Base-by-base conservation (phyloP, 1,140 invertebrate genomes). In the Pseudomyrmex cubaensis region DNA sequence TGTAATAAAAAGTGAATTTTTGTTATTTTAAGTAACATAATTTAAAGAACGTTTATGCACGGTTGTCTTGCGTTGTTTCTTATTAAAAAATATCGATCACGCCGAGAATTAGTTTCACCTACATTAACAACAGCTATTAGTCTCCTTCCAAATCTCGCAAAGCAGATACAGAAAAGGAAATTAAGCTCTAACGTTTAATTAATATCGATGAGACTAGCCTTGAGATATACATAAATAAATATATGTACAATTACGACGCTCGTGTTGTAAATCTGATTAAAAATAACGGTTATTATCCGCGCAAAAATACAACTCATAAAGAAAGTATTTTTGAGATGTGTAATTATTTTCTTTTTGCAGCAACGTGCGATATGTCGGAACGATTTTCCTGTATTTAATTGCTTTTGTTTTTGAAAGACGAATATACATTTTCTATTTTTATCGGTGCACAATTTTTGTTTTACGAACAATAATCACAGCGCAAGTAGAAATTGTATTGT, bases 1-100 rank as follows among this genome's bases (percentile, higher is more conserved):
- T 77, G 73, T 54, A 48, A 69, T 63, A 86, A 17, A 72, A 77
- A 86, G 48, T 76, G 35, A 57, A 35, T 35, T 7, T 46, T 22
- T 50, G 13, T 82, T 52, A 52, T 35, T 72, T 74, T 66, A 74
- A 44, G 8, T 59, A 2, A 75, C 63, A 22, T 75, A 84, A 78
- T 25, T 75, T 62, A 35, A 75, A 82, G 10, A 50, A 57, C 22
- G n/a, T 50, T 69, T 52, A n/a, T n/a, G n/a, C n/a, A n/a, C n/a
- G n/a, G n/a, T n/a, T 7, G 35, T n/a, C 2, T n/a, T n/a, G 0
- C 17, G 2, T 15, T 83, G 20, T n/a, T 22, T 56, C 12, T 83
- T 56, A 83, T 70, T 25, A 25, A 25, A 66, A 86, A 83, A 35
- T 73, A 73, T 67, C 22, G 52, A 44, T 74, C 13, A 35, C 61